Evolutionary conservation across 2,888 invertebrate species (phyloP).

Genomic region (Andrena dorsata): DNA sequence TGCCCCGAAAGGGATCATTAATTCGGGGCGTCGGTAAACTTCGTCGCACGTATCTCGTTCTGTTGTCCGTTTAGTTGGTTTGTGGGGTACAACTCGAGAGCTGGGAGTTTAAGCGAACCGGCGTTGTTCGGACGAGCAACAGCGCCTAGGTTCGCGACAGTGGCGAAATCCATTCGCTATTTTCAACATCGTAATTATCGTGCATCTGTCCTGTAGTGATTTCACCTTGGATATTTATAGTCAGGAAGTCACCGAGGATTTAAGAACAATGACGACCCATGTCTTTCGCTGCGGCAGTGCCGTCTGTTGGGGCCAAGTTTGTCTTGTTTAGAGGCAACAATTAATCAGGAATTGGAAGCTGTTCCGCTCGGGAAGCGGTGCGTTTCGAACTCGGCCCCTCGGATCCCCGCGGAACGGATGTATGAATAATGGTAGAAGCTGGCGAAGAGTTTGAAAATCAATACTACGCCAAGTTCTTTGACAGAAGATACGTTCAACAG

Average conservation of each 20-base stretch:
- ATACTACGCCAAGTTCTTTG: constrained; percentile 42
- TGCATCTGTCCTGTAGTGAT: no score
- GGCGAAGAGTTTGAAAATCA: constrained; percentile 47
- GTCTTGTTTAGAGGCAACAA: background rate
- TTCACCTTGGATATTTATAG: no score
- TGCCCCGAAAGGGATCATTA: constrained; percentile 4
- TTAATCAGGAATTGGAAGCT: constrained; percentile 28
- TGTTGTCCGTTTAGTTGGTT: background rate
- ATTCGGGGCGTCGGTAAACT: background rate
- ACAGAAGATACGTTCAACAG: constrained; percentile 32
- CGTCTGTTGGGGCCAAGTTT: no score
- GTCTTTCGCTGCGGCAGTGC: no score
- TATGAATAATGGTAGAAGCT: constrained; percentile 54
- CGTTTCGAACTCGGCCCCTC: constrained; percentile 22
- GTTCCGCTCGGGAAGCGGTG: background rate
- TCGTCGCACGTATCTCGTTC: constrained; percentile 4
- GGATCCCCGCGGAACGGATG: constrained; percentile 12
- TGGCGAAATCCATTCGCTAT: no score
- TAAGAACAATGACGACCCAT: no score
- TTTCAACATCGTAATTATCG: no score
- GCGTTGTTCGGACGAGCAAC: no score
- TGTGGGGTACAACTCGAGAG: background rate
- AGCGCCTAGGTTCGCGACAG: no score
- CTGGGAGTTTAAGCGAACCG: no score
- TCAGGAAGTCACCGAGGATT: no score